phyloP scores from a whole-genome alignment of 1,140 invertebrate species.

The Melitaea cinxia region DNA sequence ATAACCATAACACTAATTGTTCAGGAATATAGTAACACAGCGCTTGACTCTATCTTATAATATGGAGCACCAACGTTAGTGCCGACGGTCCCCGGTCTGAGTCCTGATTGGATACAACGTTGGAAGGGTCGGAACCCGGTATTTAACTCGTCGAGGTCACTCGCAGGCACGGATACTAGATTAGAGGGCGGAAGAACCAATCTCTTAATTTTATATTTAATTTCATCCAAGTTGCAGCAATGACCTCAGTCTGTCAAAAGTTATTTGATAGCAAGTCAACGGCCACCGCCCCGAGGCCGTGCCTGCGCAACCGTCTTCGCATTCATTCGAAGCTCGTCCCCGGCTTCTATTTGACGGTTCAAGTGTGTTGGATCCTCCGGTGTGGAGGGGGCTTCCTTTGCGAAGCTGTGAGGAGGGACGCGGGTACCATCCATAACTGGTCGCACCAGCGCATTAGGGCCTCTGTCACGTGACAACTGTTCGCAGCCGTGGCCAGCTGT shows the following conservation, averaged over 20 bases:
- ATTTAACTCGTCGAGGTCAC: background rate
- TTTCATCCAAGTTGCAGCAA: too few species aligned
- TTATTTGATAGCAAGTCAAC: too few species aligned
- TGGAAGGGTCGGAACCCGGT: background rate
- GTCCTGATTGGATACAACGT: background rate
- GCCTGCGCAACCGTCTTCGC: background rate
- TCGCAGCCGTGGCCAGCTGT: conserved; percentile 91
- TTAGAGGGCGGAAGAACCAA: background rate
- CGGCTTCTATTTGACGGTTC: conserved; percentile 27
- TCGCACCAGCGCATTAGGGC: conserved; percentile 88
- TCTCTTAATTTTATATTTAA: background rate
- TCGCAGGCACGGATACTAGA: background rate
- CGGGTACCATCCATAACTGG: conserved; percentile 90
- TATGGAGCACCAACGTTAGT: conserved; percentile 46
- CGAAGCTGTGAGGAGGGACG: conserved; percentile 59
- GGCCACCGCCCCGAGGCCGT: too few species aligned
- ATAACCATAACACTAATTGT: conserved; percentile 57
- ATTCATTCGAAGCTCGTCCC: background rate
- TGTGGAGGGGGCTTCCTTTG: conserved; percentile 63
- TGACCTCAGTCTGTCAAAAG: too few species aligned
- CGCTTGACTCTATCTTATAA: conserved; percentile 59
- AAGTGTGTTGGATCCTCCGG: conserved; percentile 61
- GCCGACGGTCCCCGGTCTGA: background rate
- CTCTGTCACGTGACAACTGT: conserved; percentile 91
- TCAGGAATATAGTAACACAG: conserved; percentile 61